Base-by-base conservation (phyloP, 2,888 invertebrate species). In the Caenorhabditis auriculariae region DNA sequence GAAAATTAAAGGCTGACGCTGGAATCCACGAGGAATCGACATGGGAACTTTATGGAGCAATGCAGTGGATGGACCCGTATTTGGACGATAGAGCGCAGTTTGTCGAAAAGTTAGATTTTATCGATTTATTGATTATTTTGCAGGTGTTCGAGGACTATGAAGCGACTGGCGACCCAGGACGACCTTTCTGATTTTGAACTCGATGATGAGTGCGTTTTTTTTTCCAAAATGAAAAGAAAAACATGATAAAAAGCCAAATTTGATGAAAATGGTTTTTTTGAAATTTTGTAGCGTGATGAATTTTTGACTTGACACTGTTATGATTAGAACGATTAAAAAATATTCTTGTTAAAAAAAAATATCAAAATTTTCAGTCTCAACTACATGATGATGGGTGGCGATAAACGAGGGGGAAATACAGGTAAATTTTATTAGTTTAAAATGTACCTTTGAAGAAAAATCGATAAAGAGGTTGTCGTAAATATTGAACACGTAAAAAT, bases 51-150 rank as follows among this genome's bases (percentile, higher is more conserved):
- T 77, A 60, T 56, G 58, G 65, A 9, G 57, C 64, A n/a, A 67
- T 77, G 72, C 17, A 42, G 1, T 77, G 77, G 77, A 76, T 77
- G 53, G 75, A 74, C 35, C 74, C 72, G 15, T 75, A 60, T 55
- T 50, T 77, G 7, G 77, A 76, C 32, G 77, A 77, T 42, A 47
- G 77, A 52, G 60, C 64, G 37, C 60, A 59, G 58, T 57, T 43
- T 45, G n/a, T 19, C 4, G n/a, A 7, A 24, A 3, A 27, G 26
- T 17, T 3, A 35, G 17, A 32, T 52, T 27, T 56, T 17, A 26
- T 7, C 37, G 17, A 5, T 15, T 19, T 27, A n/a, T 32, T 42
- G 32, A 7, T 38, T 9, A 41, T 32, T 55, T 5, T 56, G 46
- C 50, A 60, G 59, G 63, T 69, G 54, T 59, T 66, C 55, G 23